Evolutionary conservation across 1,140 invertebrate species (phyloP), one percentile per base, ranked within the genome.

Genomic region (Drosophila gunungcola): DNA sequence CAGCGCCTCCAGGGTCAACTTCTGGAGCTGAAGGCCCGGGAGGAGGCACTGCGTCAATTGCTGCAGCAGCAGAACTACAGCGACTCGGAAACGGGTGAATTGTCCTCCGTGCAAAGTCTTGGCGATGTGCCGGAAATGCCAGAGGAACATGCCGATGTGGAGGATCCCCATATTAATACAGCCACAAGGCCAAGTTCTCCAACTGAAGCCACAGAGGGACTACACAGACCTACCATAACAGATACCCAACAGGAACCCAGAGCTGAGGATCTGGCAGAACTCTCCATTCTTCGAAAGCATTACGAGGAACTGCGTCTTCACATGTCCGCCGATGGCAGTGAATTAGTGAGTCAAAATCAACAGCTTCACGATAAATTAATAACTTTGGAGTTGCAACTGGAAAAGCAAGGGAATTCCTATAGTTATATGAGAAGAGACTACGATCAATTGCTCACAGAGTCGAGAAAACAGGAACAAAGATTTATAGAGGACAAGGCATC

Each of bases 1-100:
- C 94, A 94, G 91, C 91, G 94, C 38, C 91, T 95, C 7, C 94
- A 95, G 55, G 93, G 93, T 13, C 93, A 94, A 70, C 78, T 95
- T 0, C 92, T 93, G 56, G 93, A 93, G 48, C 61, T 95, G 1
- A 93, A 94, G 67, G 94, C 94, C 12, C 94, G 93, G n/a, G 95
- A 95, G 78, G 88, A 93, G 34, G 93, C 93, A 46, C 80, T 95
- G 3, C 84, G 94, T 48, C 92, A 93, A 21, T 92, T 92, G 13
- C 21, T 92, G 25, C 27, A 80, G 27, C 77, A 80, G 41, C 54
- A 73, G 9, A 72, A 79, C 38, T 67, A 7, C 32, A 79, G 73
- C 32, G 78, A 88, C 2, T 77, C 83, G 4, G 75, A 86, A 45
- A 80, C 82, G 0, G 83, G 91, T 5, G 89, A 92, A 25, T 21